Conservation (phyloP, 2,113 vertebrate genomes). For the Phrynosoma platyrhinos region DNA sequence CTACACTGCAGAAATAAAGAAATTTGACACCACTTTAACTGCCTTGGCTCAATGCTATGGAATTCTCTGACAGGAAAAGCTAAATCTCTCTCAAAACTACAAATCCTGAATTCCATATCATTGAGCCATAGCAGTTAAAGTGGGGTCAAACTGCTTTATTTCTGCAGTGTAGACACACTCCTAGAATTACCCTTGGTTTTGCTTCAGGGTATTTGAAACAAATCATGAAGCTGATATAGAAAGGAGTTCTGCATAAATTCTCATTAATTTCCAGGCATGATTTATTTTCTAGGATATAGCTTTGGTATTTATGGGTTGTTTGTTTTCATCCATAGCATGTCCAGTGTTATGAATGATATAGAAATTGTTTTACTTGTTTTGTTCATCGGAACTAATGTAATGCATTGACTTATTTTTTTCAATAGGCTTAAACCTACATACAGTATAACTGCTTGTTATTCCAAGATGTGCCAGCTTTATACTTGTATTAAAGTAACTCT, state of each 20-base stretch:
- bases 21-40: too few relatives aligned
- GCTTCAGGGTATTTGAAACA: neutral
- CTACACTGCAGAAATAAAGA: too few relatives aligned
- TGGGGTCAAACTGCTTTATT: too few relatives aligned
- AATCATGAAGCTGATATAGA: neutral
- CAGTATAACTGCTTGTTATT: neutral
- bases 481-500: neutral
- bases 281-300: neutral
- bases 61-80: too few relatives aligned
- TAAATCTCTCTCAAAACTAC: too few relatives aligned
- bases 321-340: neutral
- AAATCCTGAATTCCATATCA: too few relatives aligned
- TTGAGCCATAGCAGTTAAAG: too few relatives aligned
- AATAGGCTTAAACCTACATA: neutral
- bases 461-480: neutral
- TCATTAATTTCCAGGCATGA: neutral
- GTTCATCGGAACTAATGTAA: neutral
- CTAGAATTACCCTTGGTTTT: neutral
- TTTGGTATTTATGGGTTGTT: neutral
- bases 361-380: neutral
- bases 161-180: too few relatives aligned
- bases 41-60: too few relatives aligned
- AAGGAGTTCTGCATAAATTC: neutral
- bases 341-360: neutral
- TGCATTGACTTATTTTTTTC: neutral